A percentile compares a stretch with the other conserved stretches of the same genome.
Conservation (phyloP, 2,113 vertebrate genomes). For the Delphinapterus leucas region DNA sequence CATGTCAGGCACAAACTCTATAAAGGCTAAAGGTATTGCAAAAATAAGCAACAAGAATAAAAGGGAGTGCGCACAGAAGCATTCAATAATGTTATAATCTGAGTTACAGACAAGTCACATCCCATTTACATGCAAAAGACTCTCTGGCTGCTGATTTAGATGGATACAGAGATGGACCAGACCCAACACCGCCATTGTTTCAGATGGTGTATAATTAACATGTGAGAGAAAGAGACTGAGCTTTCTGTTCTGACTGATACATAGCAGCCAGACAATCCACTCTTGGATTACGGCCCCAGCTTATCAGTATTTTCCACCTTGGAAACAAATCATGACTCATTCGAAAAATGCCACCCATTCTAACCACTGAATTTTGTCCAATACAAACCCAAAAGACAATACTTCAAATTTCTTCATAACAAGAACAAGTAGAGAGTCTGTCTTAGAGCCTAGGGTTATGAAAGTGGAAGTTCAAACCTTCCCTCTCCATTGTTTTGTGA, state of each 20-base stretch:
- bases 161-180: not conserved
- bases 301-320: conserved; percentile 45
- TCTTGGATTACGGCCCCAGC: not conserved
- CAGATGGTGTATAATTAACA: not conserved
- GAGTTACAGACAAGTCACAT: not conserved
- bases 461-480: not conserved
- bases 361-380: not conserved
- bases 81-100: too few relatives aligned
- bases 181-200: not conserved
- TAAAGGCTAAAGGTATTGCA: not conserved
- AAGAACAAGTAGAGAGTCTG: not conserved
- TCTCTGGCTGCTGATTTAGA: not conserved
- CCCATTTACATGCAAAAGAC: not conserved
- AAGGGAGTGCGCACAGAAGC: not conserved
- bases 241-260: not conserved
- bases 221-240: not conserved
- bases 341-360: not conserved
- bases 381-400: not conserved
- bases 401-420: not conserved
- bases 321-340: conserved; percentile 34
- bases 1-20: not conserved
- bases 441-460: not conserved
- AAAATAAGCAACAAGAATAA: not conserved
- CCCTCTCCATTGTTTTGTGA: not conserved
- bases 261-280: not conserved